These are phyloP conservation scores for Eulithis prunata DNA, from an alignment of 2,888 invertebrate species.

Conservation along the genomic window DNA sequence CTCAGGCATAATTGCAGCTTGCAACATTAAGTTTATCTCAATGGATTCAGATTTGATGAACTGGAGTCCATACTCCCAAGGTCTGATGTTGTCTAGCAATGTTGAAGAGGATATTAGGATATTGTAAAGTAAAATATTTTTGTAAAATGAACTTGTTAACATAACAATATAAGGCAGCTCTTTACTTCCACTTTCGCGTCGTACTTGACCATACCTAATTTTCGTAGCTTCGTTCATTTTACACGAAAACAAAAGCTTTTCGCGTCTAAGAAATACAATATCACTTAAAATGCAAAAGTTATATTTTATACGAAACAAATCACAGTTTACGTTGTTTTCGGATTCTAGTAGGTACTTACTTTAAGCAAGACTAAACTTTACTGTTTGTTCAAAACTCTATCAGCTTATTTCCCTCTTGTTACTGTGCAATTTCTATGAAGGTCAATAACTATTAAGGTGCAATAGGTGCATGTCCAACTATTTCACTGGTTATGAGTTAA, in stretches of 20 bases:
- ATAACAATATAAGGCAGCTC: constrained; percentile 17
- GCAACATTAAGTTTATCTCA: too few relatives aligned
- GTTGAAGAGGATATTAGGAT: too few relatives aligned
- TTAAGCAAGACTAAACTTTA: neutral
- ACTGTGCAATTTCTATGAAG: constrained; percentile 8
- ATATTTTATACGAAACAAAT: neutral
- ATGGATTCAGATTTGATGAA: too few relatives aligned
- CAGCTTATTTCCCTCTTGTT: constrained; percentile 1
- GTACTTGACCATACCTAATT: constrained; percentile 3
- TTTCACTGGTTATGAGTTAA: constrained; percentile 21
- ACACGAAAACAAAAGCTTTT: neutral
- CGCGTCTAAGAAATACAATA: neutral
- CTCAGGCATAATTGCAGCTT: too few relatives aligned
- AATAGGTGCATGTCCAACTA: constrained; percentile 22
- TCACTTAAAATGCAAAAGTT: neutral
- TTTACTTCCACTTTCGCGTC: constrained; percentile 19
- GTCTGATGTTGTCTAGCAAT: too few relatives aligned
- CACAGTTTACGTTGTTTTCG: neutral
- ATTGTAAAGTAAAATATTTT: too few relatives aligned
- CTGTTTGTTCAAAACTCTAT: neutral
- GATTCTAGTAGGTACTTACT: too few relatives aligned
- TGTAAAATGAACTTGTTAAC: too few relatives aligned
- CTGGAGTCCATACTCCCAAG: too few relatives aligned
- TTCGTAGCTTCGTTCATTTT: constrained; percentile 13
- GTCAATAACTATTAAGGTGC: constrained; percentile 12